These are phyloP conservation scores for Tiphia femorata DNA, from an alignment of 2,888 invertebrate genomes.

Conservation along the genomic window DNA sequence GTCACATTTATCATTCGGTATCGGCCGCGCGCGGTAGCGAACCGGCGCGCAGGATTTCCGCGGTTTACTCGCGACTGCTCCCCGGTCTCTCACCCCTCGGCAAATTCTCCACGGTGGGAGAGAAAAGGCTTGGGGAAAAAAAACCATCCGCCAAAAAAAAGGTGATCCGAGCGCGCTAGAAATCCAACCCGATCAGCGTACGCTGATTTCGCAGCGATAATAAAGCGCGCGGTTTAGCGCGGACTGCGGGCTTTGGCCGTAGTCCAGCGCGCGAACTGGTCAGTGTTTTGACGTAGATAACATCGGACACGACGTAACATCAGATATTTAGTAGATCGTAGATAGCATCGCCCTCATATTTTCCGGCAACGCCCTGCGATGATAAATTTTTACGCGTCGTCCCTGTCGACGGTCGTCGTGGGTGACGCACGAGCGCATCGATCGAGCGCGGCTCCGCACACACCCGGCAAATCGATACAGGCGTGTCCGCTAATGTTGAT, in stretches of 20 bases:
- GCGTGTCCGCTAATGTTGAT: not conserved
- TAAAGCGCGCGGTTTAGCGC: too few relatives aligned
- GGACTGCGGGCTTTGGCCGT: too few relatives aligned
- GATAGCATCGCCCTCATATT: too few relatives aligned
- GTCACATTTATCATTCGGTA: constrained; percentile 40
- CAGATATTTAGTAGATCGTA: too few relatives aligned
- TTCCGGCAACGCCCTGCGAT: too few relatives aligned
- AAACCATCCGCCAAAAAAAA: too few relatives aligned
- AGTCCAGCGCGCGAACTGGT: too few relatives aligned
- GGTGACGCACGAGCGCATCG: not conserved
- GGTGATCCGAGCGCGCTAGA: not conserved
- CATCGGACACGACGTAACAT: not conserved
- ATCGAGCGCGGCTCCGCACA: not conserved
- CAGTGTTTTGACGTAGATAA: not conserved
- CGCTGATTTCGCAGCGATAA: too few relatives aligned
- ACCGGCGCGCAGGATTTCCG: not conserved
- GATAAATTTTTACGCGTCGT: not conserved
- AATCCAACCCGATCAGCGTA: not conserved
- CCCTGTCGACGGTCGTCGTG: too few relatives aligned
- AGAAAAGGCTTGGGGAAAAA: too few relatives aligned
- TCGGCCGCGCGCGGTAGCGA: constrained; percentile 5
- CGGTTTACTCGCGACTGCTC: not conserved
- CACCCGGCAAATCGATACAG: not conserved
- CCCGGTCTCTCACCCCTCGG: too few relatives aligned
- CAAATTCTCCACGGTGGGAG: too few relatives aligned